A percentile compares a stretch with the other conserved stretches of the same genome.
Conservation (phyloP, 2,888 invertebrate genomes). For the Oscheius myriophilus region DNA sequence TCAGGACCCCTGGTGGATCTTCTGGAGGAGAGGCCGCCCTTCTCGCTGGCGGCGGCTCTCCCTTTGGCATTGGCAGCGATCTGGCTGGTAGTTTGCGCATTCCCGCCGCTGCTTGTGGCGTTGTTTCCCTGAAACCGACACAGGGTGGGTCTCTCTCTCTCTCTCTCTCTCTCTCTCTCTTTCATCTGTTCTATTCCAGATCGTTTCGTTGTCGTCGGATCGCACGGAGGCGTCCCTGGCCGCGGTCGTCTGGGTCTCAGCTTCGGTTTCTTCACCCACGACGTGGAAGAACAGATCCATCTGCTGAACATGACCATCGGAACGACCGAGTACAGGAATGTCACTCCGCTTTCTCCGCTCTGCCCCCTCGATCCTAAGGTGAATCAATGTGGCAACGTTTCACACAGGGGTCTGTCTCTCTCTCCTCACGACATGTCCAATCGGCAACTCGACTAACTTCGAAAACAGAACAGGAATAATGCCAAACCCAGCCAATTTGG, state of each 20-base stretch:
- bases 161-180: background rate
- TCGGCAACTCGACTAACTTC: background rate
- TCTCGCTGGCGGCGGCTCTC: conserved; percentile 72
- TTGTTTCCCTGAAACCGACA: conserved; percentile 73
- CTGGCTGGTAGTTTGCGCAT: conserved; percentile 74
- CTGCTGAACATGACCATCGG: conserved; percentile 45
- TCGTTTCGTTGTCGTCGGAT: conserved; percentile 52
- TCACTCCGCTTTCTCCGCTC: conserved; percentile 41
- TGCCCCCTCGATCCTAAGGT: conserved; percentile 27
- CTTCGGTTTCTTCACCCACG: conserved; percentile 67
- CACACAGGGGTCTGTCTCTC: background rate
- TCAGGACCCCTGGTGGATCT: conserved; percentile 72
- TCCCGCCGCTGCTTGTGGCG: conserved; percentile 73
- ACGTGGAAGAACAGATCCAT: conserved; percentile 60
- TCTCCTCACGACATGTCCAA: conserved; percentile 12
- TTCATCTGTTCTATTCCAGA: conserved; percentile 21
- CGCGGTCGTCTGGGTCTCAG: conserved; percentile 57
- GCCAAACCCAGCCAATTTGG: too few relatives aligned
- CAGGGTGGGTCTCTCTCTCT: conserved; percentile 32
- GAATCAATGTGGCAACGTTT: background rate
- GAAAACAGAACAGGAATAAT: too few relatives aligned
- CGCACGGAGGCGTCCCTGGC: conserved; percentile 66
- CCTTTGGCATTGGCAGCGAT: conserved; percentile 73
- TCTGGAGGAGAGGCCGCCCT: conserved; percentile 73
- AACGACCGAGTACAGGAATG: conserved; percentile 34